phyloP scores from a whole-genome alignment of 2,113 vertebrate species.

The Forbesichthys agassizii region DNA sequence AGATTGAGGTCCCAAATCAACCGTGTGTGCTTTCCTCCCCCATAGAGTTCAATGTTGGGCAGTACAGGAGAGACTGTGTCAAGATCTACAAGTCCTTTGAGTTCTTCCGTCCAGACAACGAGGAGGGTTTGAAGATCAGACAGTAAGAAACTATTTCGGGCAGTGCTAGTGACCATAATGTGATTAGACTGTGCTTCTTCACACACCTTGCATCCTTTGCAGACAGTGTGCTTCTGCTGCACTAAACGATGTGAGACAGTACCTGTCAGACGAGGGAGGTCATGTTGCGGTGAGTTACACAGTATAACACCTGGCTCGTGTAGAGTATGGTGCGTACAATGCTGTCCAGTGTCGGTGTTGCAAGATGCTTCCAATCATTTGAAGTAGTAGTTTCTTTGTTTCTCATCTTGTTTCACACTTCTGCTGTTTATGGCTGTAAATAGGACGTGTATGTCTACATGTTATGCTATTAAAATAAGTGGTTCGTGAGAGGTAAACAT shows the following conservation, averaged over 20 bases:
- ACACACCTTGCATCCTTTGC: constrained; percentile 6
- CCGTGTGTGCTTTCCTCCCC: not conserved
- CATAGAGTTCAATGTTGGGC: constrained; percentile 96
- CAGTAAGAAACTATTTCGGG: constrained; percentile 76
- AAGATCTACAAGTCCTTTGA: constrained; percentile 97
- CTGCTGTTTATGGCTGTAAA: no score
- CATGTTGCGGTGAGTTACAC: constrained; percentile 90
- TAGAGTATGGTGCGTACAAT: no score
- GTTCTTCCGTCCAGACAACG: constrained; percentile 96
- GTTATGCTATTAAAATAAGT: no score
- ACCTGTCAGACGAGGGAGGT: constrained; percentile 90
- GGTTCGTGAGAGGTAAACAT: no score
- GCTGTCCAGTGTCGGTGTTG: no score
- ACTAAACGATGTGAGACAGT: constrained; percentile 87
- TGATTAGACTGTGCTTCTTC: not conserved
- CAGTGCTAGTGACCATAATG: not conserved
- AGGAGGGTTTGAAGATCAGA: constrained; percentile 93
- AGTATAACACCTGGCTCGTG: not conserved
- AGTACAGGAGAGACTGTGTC: constrained; percentile 91
- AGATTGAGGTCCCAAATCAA: not conserved
- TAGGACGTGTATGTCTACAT: no score
- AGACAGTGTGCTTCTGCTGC: constrained; percentile 94
- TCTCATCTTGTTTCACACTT: no score
- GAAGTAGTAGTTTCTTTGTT: no score
- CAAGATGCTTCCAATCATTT: no score